Evolutionary conservation across 2,888 invertebrate species (phyloP), one percentile per base, ranked within the genome.

Genomic region (Caenorhabditis uteleia): DNA sequence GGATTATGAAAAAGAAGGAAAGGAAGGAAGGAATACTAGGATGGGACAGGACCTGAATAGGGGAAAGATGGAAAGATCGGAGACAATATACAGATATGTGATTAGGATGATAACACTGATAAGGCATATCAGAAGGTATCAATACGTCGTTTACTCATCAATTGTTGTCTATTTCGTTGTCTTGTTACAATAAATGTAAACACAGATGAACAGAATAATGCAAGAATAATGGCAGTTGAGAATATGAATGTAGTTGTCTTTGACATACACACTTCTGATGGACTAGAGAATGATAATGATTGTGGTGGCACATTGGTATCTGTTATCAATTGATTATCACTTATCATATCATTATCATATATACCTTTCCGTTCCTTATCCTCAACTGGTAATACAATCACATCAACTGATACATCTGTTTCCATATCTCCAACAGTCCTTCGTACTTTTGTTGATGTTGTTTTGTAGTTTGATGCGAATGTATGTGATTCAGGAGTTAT

Each of bases 371-470:
- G 27, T 18, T 66, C 67, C 31, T 67, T 65, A 23, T 64, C 57
- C 23, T 64, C 73, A 25, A 77, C 71, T 4, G 80, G 80, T 29
- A 80, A 55, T 6, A 80, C 80, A n/a, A 75, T 77, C 10, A 80
- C 70, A 39, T 79, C 78, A 1, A 77, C 79, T 7, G 69, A 68
- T 7, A 81, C 53, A 56, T 81, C 81, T 4, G 78, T 77, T 53
- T 81, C 80, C 74, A 81, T 72, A 26, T 72, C 66, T 29, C 60
- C 67, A 21, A 29, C 49, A 20, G 47, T 70, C 53, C 46, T 45
- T 23, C 55, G 38, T 4, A 56, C 56, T 40, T 66, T 66, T 20
- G 60, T 56, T 8, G 56, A 21, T 42, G 21, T 39, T 26, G 39
- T 2, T 38, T 42, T n/a, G 42, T 43, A 1, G 20, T 16, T 12